These are phyloP conservation scores for Conus canariensis DNA, from an alignment of 2,888 invertebrate species.

Conservation along the genomic window DNA sequence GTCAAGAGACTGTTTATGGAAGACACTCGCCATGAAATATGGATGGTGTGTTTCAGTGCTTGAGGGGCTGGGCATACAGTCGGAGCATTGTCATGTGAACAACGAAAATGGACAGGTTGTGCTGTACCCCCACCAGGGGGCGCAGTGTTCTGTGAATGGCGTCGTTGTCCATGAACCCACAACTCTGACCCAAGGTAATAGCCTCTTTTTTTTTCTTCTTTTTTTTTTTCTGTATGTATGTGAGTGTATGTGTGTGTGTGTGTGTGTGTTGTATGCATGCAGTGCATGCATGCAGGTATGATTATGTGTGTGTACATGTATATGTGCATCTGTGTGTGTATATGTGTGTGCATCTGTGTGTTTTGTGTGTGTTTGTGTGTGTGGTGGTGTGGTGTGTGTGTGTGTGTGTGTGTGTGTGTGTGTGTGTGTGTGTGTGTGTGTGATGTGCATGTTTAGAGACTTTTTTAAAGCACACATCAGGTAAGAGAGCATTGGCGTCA, in stretches of 20 bases:
- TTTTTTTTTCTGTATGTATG: neutral
- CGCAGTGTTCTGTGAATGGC: constrained; percentile 71
- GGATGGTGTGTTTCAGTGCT: constrained; percentile 77
- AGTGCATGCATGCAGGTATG: neutral
- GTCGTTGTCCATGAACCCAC: constrained; percentile 66
- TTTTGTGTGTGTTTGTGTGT: too few species aligned
- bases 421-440: too few species aligned
- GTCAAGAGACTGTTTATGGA: too few species aligned
- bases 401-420: too few species aligned
- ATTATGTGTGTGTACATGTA: too few species aligned
- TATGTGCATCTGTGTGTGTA: too few species aligned
- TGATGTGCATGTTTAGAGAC: too few species aligned
- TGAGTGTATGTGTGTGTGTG: constrained; percentile 8
- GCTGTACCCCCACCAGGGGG: constrained; percentile 63
- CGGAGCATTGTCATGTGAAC: constrained; percentile 74
- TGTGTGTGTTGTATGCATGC: neutral
- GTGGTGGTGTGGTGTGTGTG: too few species aligned
- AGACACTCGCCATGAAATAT: too few species aligned
- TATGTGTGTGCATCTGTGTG: too few species aligned
- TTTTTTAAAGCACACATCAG: too few species aligned
- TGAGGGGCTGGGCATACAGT: constrained; percentile 67
- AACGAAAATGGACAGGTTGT: constrained; percentile 68
- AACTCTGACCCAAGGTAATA: constrained; percentile 72
- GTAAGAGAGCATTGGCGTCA: too few species aligned
- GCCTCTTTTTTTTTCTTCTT: constrained; percentile 17